These are phyloP conservation scores for Pseudorhombus dupliciocellatus DNA, from an alignment of 2,113 vertebrate genomes.

Conservation along the genomic window DNA sequence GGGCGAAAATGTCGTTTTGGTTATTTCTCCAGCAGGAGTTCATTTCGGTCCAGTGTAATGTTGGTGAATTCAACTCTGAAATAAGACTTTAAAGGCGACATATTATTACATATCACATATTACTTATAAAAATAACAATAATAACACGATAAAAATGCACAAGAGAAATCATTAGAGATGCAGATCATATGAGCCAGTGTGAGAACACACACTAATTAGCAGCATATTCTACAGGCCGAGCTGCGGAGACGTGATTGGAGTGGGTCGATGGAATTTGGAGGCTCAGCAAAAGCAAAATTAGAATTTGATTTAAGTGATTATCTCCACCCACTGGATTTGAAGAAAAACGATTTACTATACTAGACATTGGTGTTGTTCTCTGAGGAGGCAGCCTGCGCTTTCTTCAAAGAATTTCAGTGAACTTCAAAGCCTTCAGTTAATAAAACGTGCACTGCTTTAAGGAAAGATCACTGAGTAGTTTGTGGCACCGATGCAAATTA, in stretches of 20 bases:
- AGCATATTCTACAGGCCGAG: conserved; percentile 8
- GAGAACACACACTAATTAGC: conserved; percentile 16
- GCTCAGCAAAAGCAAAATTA: conserved; percentile 25
- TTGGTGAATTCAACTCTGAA: neutral
- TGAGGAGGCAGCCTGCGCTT: conserved; percentile 4
- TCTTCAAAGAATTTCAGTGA: conserved; percentile 51
- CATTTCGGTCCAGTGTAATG: neutral
- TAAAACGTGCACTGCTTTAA: conserved; percentile 22
- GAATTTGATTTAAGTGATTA: conserved; percentile 17
- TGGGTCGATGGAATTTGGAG: conserved; percentile 24
- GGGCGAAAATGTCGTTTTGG: neutral
- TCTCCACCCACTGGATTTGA: conserved; percentile 12
- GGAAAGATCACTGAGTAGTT: conserved; percentile 12
- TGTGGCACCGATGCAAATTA: conserved; percentile 4
- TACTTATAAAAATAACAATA: neutral
- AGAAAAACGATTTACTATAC: conserved; percentile 51
- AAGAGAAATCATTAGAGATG: neutral
- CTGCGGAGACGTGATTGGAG: conserved; percentile 15
- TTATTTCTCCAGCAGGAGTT: neutral
- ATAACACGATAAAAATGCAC: neutral
- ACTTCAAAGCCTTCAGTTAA: conserved; percentile 19
- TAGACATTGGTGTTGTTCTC: conserved; percentile 40
- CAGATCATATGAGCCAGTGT: neutral
- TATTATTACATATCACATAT: neutral
- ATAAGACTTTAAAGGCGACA: neutral